Evolutionary conservation across 2,888 invertebrate species (phyloP).

Genomic region (Oligia latruncula): DNA sequence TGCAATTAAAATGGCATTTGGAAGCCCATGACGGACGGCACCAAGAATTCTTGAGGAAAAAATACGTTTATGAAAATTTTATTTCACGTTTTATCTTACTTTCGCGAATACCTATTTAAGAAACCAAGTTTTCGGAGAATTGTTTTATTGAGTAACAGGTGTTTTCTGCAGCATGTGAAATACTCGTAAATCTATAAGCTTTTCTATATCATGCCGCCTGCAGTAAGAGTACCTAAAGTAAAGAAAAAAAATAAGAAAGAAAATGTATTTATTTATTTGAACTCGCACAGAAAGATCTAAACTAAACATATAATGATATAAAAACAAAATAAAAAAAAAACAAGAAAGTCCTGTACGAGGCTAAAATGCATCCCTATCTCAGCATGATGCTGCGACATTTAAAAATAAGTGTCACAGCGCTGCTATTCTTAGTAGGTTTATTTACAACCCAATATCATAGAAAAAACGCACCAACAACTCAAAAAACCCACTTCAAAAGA

Average conservation of each 20-base stretch:
- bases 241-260: background rate
- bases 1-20: constrained; percentile 54
- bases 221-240: background rate
- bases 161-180: constrained; percentile 10
- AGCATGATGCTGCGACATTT: background rate
- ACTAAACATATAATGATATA: background rate
- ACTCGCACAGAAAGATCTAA: background rate
- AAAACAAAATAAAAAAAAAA: background rate
- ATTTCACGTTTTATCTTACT: constrained; percentile 28
- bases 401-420: background rate
- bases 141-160: constrained; percentile 21
- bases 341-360: background rate
- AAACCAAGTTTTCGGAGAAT: constrained; percentile 2
- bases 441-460: background rate
- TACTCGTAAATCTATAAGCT: constrained; percentile 4
- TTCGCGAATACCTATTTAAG: constrained; percentile 5
- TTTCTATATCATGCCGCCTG: background rate
- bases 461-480: background rate
- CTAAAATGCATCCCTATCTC: background rate
- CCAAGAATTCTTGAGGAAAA: constrained; percentile 33
- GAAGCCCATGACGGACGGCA: constrained; percentile 10
- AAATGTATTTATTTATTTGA: background rate
- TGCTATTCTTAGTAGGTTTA: background rate
- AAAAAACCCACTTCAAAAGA: constrained; percentile 9
- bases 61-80: constrained; percentile 36